Evolutionary conservation across 2,888 invertebrate species (phyloP), one percentile per base, ranked within the genome.

Genomic region (Orthosia cruda): DNA sequence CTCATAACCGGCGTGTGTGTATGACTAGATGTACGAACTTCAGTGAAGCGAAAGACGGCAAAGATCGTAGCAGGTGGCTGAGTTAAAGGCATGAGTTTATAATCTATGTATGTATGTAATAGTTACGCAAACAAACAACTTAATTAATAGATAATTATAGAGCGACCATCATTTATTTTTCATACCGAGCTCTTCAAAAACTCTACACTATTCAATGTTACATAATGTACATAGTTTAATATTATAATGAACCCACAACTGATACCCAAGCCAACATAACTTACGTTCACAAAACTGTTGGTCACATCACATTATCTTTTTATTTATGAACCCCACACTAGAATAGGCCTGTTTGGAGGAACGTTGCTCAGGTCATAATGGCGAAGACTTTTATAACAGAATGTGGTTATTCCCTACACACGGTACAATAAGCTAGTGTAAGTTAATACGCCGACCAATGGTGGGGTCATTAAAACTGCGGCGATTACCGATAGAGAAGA

Each of bases 401-500:
- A 72, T 77, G 57, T 70, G 67, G 65, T 66, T 77, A 76, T 57
- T 74, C 47, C 59, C 45, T 45, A 63, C 67, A 74, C 59, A 74
- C 62, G 74, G 63, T 65, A 70, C 18, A 74, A 63, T 74, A 64
- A 74, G 57, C 74, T 54, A 12, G 32, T 72, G 79, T 81, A 74
- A 77, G 73, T 81, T 74, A 67, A 75, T 75, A 85, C 73, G 70
- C 65, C 20, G 49, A 23, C 69, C 65, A 47, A 68, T 11, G 18
- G 71, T 81, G 65, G 59, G 77, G 85, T 12, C 80, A 71, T 74
- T 72, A 82, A 79, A 84, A 64, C 69, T 55, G 82, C 83, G 83
- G 55, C 16, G 18, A 45, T 26, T 15, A 20, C 45, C 9, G 9
- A 2, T 11, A 4, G 4, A n/a, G 18, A 7, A 50, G n/a, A 65